Conservation (phyloP, 2,888 invertebrate species). For the Dendrolimus houi region DNA sequence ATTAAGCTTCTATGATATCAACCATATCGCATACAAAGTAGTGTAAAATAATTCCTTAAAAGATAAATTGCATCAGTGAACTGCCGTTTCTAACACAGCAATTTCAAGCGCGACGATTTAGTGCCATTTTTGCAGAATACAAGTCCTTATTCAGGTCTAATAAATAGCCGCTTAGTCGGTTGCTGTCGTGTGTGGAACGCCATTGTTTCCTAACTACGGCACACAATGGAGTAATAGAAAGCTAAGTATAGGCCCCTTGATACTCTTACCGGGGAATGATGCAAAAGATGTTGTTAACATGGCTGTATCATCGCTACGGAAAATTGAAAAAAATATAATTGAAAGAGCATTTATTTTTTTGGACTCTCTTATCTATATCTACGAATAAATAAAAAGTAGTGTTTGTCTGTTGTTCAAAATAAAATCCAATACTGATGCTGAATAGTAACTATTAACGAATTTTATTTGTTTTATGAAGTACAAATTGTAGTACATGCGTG, state of each 20-base stretch:
- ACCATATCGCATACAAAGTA: background rate
- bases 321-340: no score
- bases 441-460: no score
- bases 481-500: no score
- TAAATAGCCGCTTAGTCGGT: slow-evolving; percentile 40
- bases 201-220: slow-evolving; percentile 50
- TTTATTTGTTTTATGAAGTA: no score
- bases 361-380: no score
- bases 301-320: background rate
- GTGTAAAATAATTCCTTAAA: background rate
- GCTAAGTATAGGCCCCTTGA: background rate
- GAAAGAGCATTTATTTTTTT: no score
- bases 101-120: slow-evolving; percentile 29
- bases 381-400: no score
- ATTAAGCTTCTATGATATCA: no score
- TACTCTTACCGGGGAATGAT: slow-evolving; percentile 10
- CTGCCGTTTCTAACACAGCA: slow-evolving; percentile 14
- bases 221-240: slow-evolving; percentile 30
- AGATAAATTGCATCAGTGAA: background rate
- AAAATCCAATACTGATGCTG: no score
- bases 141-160: slow-evolving; percentile 38
- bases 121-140: slow-evolving; percentile 15
- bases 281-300: background rate
- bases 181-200: slow-evolving; percentile 30
- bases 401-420: no score